Evolutionary conservation across 1,140 invertebrate species (phyloP), one percentile per base, ranked within the genome.

Genomic region (Drosophila kohkoa): DNA sequence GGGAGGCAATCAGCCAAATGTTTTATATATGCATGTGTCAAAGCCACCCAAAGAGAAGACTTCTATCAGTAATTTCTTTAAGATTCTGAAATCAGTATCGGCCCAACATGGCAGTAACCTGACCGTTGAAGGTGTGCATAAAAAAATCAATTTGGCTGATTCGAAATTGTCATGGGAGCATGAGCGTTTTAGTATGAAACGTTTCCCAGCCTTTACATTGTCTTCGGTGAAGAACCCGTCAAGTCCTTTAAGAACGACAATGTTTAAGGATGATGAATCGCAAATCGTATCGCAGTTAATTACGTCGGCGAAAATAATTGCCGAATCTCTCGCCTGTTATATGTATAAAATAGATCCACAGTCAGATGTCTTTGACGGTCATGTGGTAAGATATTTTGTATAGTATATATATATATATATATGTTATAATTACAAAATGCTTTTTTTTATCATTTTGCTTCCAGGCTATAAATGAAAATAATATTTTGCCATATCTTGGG

Each of bases 81-180:
- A 96, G 92, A 94, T 95, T 77, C 90, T 96, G 13, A 95, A 95
- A 90, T 82, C 93, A 20, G 93, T 95, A 0, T 93, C 95, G 5
- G 90, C 92, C 0, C 77, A 89, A 4, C 87, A 93, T 72, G 32
- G 52, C 0, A 80, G 92, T 8, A 93, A 94, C 15, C 82, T 96
- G 0, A 94, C 94, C 3, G 94, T 98, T 25, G 95, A 97, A 80
- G 95, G 97, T 55, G 94, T 98, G 10, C 98, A 99, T 87, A 99
- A 99, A 93, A 99, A 99, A 94, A 99, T 99, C 75, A 99, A 99
- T 94, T 93, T 99, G n/a, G 98, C 97, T 1, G 98, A 99, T 58
- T 97, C 98, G 64, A 94, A 96, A 62, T 92, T 99, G 32, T 96
- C 97, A 0, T 99, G 99, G 99, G 98, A 99, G 92, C 99, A 99